Evolutionary conservation across 2,888 invertebrate genomes (phyloP), one percentile per base, ranked within the genome.

Genomic region (Troides oblongomaculatus): DNA sequence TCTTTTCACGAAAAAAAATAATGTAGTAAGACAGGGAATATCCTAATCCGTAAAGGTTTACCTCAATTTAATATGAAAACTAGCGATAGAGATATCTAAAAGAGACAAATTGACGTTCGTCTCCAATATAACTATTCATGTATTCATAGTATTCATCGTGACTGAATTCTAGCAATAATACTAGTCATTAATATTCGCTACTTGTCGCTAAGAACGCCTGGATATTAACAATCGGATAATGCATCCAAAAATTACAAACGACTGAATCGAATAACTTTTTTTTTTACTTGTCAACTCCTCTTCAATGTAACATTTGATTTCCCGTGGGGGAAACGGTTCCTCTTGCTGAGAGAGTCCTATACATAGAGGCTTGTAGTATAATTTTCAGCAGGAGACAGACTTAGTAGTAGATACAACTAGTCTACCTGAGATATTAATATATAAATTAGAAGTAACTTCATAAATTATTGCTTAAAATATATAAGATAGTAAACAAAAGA

Each of bases 131-230:
- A 39, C 50, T 36, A 68, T 64, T 64, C 30, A 65, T 30, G 36
- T 62, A 62, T 65, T 64, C 64, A 61, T 30, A 23, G 61, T 18
- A 57, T 46, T 6, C 53, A 62, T 46, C 46, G 17, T 18, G 43
- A 56, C 25, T 57, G 64, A 39, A 61, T 62, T 62, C 62, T 50
- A 17, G 61, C 69, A 65, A 69, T 59, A 58, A 8, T 10, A 57
- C 36, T 21, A 30, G 18, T n/a, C 53, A 66, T 66, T 60, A 50
- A 59, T 60, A 66, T 39, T 59, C 65, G 46, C 25, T 18, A 17
- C 65, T 30, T 30, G 43, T 60, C 64, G 57, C 23, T 7, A 39
- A 56, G 64, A n/a, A 64, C 43, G 39, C n/a, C 12, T 21, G 14
- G 14, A 59, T 46, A 25, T 50, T 18, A 50, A 50, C 14, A 14